These are phyloP conservation scores for Platyscapa corneri DNA, from an alignment of 1,140 invertebrate genomes.

Conservation along the genomic window DNA sequence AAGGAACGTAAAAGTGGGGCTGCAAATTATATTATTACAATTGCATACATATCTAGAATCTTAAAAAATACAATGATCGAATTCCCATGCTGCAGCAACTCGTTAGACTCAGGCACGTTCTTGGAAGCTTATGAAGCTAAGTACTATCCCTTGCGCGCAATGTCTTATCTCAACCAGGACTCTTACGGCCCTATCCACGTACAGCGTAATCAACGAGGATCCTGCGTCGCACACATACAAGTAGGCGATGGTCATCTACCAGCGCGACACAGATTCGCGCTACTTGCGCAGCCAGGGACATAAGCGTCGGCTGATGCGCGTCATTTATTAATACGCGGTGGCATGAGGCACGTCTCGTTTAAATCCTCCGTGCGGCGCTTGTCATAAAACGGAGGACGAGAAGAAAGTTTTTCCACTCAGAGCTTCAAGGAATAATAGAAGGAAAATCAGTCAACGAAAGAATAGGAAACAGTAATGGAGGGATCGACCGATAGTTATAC, in stretches of 20 bases:
- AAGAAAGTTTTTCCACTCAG: conserved; percentile 2
- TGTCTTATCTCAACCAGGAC: background rate
- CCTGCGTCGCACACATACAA: background rate
- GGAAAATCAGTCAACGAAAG: background rate
- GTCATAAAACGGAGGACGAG: background rate
- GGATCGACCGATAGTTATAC: too few relatives aligned
- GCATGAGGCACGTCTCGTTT: conserved; percentile 45
- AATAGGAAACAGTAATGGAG: background rate
- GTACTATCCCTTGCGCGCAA: background rate
- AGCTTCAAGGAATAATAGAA: conserved; percentile 39
- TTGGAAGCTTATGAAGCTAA: too few relatives aligned
- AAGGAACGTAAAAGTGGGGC: too few relatives aligned
- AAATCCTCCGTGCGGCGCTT: conserved; percentile 29
- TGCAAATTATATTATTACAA: too few relatives aligned
- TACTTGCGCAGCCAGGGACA: background rate
- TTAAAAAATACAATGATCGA: too few relatives aligned
- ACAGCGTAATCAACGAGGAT: too few relatives aligned
- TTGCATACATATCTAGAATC: too few relatives aligned
- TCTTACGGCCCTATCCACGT: background rate
- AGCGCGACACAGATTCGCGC: conserved; percentile 15
- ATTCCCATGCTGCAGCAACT: too few relatives aligned
- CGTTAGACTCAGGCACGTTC: too few relatives aligned
- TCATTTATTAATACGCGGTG: conserved; percentile 47
- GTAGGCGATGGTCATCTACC: background rate
- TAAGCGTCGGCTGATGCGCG: background rate